Evolutionary conservation across 2,797 vertebrate species (phyloP), one percentile per base, ranked within the genome.

Genomic region (Cryptoblepharus egeriae): DNA sequence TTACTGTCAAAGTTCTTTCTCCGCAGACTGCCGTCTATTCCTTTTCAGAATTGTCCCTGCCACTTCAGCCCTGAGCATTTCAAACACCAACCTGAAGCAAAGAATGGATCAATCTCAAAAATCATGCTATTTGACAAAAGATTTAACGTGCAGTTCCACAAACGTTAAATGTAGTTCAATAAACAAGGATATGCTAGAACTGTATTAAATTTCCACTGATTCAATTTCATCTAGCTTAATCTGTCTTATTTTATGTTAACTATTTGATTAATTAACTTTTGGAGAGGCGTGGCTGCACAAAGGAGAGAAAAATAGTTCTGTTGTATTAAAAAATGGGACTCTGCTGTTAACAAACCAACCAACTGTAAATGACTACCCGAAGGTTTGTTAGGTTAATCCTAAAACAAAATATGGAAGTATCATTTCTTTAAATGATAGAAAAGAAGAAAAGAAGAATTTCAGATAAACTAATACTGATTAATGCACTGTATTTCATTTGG

Each of bases 391-490:
- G 32, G 57, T 80, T 73, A 84, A 75, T 73, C 85, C 13, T 5
- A 60, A 7, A 49, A 12, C 18, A 67, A 26, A 45, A 45, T n/a
- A 7, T 12, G 6, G 18, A 3, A 16, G 49, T 52, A 52, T 49
- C 45, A 52, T 52, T 52, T 52, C 39, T 28, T 10, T 49, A 55
- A 35, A 18, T 49, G 61, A 42, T 30, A 77, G 55, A 22, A 7
- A 42, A 83, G 6, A 79, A 30, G 39, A 20, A 24, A 52, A n/a
- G n/a, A n/a, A n/a, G n/a, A n/a, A 77, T 35, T 26, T 79, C 71
- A 74, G 87, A 86, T 1, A 81, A 60, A 24, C 61, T 61, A 77
- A 11, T 52, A 64, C 57, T 83, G 80, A 79, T 58, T 77, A 64
- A 81, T 61, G 84, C 32, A 13, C 15, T 24, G 84, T 37, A 13